Base-by-base conservation (phyloP, 2,888 invertebrate genomes). In the Eristalis intricaria region DNA sequence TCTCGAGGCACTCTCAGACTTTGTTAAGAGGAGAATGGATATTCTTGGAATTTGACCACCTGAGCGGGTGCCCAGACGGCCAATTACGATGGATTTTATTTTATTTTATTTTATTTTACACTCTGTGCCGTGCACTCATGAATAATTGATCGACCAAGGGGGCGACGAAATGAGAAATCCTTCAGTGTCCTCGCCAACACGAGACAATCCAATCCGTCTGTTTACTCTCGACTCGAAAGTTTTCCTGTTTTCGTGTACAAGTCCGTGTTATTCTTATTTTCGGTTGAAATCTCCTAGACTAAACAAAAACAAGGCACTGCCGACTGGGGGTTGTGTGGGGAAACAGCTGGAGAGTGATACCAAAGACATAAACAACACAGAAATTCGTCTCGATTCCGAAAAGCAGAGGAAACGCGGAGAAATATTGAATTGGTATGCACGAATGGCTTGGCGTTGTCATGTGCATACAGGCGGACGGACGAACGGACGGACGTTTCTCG, bases 1-100 rank as follows among this genome's bases (percentile, higher is more conserved):
- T 50, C n/a, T 5, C 19, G n/a, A n/a, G 13, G n/a, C 29, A 2
- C 8, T 58, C 22, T 26, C 26, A 3, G 26, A 26, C 26, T 26
- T 26, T 26, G 26, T 26, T 26, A 13, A 26, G 13, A 38, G 15
- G 19, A 56, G 29, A 56, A 64, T 68, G 68, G 58, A 64, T 38
- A 74, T 74, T 69, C 43, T 13, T 26, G 56, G 50, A 26, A 74
- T 71, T 35, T 35, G 22, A 29, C 19, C 58, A 79, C 50, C 75
- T 66, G 64, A 58, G 64, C 69, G 70, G 61, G 76, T 43, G 19
- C 29, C 73, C 13, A 15, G 50, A 68, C 60, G 23, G 50, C 35
- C 43, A 60, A 61, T 71, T 40, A 61, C 61, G 43, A 43, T 7
- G 32, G 61, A 71, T 50, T 43, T 43, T 1, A n/a, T 35, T 61